phyloP scores from a whole-genome alignment of 2,113 vertebrate species.

The Probosciger aterrimus region DNA sequence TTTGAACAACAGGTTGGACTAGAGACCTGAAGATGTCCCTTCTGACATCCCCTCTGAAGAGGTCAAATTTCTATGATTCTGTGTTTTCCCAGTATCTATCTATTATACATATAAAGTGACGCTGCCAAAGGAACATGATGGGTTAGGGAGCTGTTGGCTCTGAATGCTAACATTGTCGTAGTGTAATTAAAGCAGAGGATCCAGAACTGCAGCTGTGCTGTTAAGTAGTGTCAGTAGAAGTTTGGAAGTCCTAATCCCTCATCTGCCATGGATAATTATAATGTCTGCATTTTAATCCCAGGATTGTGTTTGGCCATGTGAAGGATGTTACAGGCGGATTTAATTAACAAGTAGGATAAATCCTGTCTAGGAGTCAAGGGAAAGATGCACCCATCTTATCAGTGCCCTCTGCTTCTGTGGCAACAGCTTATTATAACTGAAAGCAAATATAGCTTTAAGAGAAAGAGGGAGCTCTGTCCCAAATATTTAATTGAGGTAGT shows the following conservation, averaged over 20 bases:
- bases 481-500: conserved; percentile 5
- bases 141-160: neutral
- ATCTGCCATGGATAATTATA: conserved; percentile 46
- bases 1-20: neutral
- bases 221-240: conserved; percentile 39
- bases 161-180: conserved; percentile 2
- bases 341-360: conserved; percentile 61
- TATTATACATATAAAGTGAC: neutral
- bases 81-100: neutral
- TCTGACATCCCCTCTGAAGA: neutral
- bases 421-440: conserved; percentile 1
- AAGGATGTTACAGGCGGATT: conserved; percentile 22
- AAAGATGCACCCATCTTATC: conserved; percentile 11
- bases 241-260: conserved; percentile 59
- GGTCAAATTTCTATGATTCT: neutral
- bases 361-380: neutral
- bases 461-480: neutral
- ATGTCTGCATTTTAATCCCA: conserved; percentile 65
- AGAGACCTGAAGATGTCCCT: neutral
- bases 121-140: neutral
- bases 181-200: conserved; percentile 13
- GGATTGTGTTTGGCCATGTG: conserved; percentile 53
- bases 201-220: conserved; percentile 40
- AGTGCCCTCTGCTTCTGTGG: neutral
- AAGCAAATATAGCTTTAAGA: conserved; percentile 32